phyloP scores from a whole-genome alignment of 2,888 invertebrate genomes.

The Galerucella pusilla region DNA sequence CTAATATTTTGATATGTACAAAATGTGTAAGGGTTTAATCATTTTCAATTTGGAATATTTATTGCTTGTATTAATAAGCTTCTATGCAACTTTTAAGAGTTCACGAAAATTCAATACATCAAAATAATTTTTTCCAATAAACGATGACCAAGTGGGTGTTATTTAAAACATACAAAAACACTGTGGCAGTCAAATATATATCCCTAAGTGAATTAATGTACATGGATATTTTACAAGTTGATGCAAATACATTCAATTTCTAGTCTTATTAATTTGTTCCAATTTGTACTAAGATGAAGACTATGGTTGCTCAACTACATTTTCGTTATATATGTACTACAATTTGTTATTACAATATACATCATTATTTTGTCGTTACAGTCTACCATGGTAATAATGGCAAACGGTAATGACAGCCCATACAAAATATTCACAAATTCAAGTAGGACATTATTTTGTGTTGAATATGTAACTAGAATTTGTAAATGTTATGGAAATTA shows the following conservation, averaged over 20 bases:
- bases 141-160: constrained; percentile 16
- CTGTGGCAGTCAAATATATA: constrained; percentile 27
- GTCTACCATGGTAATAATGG: background rate
- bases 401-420: background rate
- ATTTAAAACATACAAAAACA: constrained; percentile 29
- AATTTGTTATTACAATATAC: constrained; percentile 2
- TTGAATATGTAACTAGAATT: background rate
- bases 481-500: background rate
- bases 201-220: constrained; percentile 19
- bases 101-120: background rate
- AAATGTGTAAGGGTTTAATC: too few species aligned
- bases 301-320: constrained; percentile 12
- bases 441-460: background rate
- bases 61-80: background rate
- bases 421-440: background rate
- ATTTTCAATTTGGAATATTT: too few species aligned
- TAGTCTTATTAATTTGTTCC: constrained; percentile 32
- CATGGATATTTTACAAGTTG: constrained; percentile 31
- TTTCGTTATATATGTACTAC: background rate
- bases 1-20: background rate
- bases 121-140: background rate
- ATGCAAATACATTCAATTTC: constrained; percentile 18
- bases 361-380: background rate
- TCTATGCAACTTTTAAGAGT: background rate
- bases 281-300: constrained; percentile 34